Percentiles rank a stretch among this genome's conserved stretches.
Evolutionary conservation across 2,797 vertebrate species (phyloP).

Genomic region (Mormyrops attenuatus): DNA sequence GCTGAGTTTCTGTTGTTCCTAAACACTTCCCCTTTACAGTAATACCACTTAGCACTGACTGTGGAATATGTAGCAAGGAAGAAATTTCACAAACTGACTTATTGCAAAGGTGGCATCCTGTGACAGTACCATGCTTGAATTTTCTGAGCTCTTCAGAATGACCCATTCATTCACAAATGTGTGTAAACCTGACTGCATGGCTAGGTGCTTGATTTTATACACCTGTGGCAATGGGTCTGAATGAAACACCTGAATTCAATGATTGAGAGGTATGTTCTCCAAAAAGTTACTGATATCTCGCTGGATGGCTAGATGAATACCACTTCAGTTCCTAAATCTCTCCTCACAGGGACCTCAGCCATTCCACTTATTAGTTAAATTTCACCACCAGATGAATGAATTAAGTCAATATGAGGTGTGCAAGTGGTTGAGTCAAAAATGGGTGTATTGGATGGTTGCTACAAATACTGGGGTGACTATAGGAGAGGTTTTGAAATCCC

Average conservation of each 20-base stretch:
- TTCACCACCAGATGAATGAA: background rate
- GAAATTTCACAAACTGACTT: background rate
- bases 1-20: background rate
- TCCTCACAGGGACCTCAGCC: background rate
- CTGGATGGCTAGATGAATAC: background rate
- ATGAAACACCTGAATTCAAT: background rate
- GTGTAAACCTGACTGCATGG: background rate
- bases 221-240: background rate
- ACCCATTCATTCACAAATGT: background rate
- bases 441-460: background rate
- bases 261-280: background rate
- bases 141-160: background rate
- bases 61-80: background rate
- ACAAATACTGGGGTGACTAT: background rate
- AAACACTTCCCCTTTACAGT: background rate
- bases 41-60: background rate
- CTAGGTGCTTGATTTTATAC: background rate
- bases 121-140: background rate
- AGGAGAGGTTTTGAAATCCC: background rate
- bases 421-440: background rate
- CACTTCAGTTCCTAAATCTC: background rate
- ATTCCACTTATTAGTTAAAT: background rate
- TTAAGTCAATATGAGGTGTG: background rate
- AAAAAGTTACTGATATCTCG: background rate
- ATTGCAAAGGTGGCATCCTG: background rate